Evolutionary conservation across 2,113 vertebrate genomes (phyloP), one percentile per base, ranked within the genome.

Genomic region (Chelonoidis abingdonii): DNA sequence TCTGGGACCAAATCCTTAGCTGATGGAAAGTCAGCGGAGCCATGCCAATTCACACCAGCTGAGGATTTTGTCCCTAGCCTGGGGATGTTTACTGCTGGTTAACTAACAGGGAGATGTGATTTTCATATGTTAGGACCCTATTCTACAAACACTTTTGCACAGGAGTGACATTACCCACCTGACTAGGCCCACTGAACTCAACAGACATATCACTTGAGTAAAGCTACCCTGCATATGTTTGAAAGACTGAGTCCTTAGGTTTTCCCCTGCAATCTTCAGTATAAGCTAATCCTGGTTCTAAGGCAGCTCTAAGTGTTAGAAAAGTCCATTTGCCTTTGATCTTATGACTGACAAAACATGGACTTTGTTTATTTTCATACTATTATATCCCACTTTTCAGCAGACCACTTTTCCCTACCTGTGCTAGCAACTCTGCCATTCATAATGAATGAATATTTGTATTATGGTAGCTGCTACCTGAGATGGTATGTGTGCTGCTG

Each of bases 391-490:
- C 91, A 4, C 53, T 88, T 95, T 90, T 88, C n/a, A 72, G 16
- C 35, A n/a, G 65, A 9, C n/a, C 65, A n/a, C n/a, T 72, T 65
- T 38, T 19, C 65, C n/a, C 19, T 72, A n/a, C 4, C n/a, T 72
- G 8, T 22, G n/a, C 65, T 38, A 91, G 87, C 75, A 94, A 92
- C 83, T 96, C 92, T 93, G 75, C 86, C 59, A 78, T 91, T 96
- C 88, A 91, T 92, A 90, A 95, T 52, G 56, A 91, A 91, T 93
- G 86, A 87, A 93, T 83, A 88, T 97, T 96, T 97, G 88, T 88
- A 89, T 89, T 93, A 91, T 89, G 92, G 97, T 96, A 97, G 95
- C 96, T 97, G 96, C 95, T 97, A 97, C 97, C 96, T 97, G 96
- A 94, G 94, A 87, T 95, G 87, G 86, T 97, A 89, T 96, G 95